Evolutionary conservation across 2,797 vertebrate species (phyloP).

Genomic region (Netta rufina): DNA sequence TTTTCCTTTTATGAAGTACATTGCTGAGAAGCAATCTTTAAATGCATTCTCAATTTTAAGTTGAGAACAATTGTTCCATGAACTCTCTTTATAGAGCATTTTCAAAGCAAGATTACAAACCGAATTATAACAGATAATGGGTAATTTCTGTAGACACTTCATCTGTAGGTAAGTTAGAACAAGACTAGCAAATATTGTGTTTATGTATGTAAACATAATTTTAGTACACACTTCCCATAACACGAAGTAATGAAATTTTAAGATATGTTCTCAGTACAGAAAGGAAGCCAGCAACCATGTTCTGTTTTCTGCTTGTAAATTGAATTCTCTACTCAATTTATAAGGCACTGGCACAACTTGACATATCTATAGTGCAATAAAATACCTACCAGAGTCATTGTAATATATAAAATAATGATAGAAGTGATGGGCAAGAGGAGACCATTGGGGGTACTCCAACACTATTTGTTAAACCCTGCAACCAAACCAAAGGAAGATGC

Average conservation of each 20-base stretch:
- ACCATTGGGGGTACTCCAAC: background rate
- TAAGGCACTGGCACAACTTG: slow-evolving; percentile 58
- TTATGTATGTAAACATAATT: slow-evolving; percentile 33
- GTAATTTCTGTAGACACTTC: background rate
- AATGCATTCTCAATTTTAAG: slow-evolving; percentile 13
- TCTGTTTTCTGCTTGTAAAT: slow-evolving; percentile 75
- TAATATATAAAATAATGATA: slow-evolving; percentile 58
- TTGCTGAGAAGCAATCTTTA: slow-evolving; percentile 17
- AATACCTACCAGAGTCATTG: slow-evolving; percentile 46
- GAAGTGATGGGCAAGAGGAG: background rate
- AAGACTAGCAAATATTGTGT: background rate
- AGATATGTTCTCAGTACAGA: slow-evolving; percentile 46
- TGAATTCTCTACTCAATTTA: slow-evolving; percentile 69
- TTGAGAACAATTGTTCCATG: background rate
- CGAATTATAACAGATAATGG: background rate
- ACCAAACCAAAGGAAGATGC: slow-evolving; percentile 2
- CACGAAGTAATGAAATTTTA: slow-evolving; percentile 64
- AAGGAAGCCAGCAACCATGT: slow-evolving; percentile 56
- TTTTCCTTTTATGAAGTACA: background rate
- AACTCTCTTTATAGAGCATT: background rate
- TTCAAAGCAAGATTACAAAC: slow-evolving; percentile 31
- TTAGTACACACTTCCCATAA: background rate
- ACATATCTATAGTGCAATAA: slow-evolving; percentile 62
- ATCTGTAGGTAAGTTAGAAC: slow-evolving; percentile 25
- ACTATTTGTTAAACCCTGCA: slow-evolving; percentile 13